Base-by-base conservation (phyloP, 37 sponge, comb jelly and placozoan species). In the Eunapius fragilis region DNA sequence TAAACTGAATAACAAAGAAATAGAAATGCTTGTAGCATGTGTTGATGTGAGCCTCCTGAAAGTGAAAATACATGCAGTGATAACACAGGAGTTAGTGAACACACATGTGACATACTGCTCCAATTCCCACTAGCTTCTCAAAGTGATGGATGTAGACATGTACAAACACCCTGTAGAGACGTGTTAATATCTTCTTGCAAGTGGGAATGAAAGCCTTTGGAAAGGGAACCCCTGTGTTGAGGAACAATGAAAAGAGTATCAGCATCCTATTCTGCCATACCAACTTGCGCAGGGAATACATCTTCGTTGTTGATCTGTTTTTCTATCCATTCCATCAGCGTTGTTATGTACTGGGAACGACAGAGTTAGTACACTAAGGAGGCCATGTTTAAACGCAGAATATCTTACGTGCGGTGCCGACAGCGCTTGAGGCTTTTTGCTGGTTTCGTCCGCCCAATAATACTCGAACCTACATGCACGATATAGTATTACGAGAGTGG, bases 131-230 rank as follows among this genome's bases (percentile, higher is more conserved):
- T 7, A 96, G 67, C 82, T 96, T 92, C 38, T 94, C 93, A 87
- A 96, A 96, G 79, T 96, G 97, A 69, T 96, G 97, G 67, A 96
- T 96, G 83, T 96, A 96, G 37, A 96, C 95, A 75, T 96, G 97
- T 0, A 96, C 97, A 90, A 96, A 96, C 13, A 96, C 97, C 34
- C 97, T 88, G 35, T 93, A 96, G 19, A 96, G 84, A 32, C 97
- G 84, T 4, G 97, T 94, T 19, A 96, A 80, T 32, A 96, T 96
- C 91, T 96, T 96, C 87, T 96, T 96, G 75, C 95, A 91, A 7
- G 79, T 48, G 22, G 85, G 85, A 31, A 92, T 27, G 75, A 93
- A 96, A 34, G 77, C 67, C 80, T 94, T 96, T n/a, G 97, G 97
- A 37, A 96, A 96, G 34, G 97, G 95, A 2, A 74, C 75, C 11